These are phyloP conservation scores for Paracanthobrama guichenoti DNA, from an alignment of 2,113 vertebrate genomes.

Conservation along the genomic window DNA sequence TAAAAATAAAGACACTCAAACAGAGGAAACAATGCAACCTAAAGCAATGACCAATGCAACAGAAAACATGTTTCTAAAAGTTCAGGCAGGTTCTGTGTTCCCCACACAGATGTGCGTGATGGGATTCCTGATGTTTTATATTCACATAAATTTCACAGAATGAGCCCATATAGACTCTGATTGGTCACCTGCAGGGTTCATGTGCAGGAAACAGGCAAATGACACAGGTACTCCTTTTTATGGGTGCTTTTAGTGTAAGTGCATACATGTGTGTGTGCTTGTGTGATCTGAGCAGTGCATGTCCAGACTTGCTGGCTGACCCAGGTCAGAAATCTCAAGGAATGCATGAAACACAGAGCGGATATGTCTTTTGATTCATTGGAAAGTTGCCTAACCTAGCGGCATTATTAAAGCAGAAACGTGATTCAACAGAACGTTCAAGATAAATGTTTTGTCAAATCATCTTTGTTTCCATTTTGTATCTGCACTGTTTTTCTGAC, in stretches of 20 bases:
- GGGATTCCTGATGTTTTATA: not conserved
- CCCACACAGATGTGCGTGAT: not conserved
- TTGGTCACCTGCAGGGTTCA: not conserved
- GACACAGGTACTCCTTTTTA: slow-evolving; percentile 21
- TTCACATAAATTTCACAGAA: not conserved
- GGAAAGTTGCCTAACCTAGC: slow-evolving; percentile 1
- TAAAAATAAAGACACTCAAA: not conserved
- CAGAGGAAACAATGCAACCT: not conserved
- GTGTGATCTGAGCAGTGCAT: slow-evolving; percentile 29
- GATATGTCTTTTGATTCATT: slow-evolving; percentile 36
- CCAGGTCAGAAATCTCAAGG: slow-evolving; percentile 41
- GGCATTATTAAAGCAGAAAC: not conserved
- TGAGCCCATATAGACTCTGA: not conserved
- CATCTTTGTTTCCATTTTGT: not conserved
- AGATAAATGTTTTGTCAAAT: not conserved
- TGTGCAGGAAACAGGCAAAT: not conserved
- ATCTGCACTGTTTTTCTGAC: not conserved
- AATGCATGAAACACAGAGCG: slow-evolving; percentile 32
- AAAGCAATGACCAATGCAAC: not conserved
- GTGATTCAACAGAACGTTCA: slow-evolving; percentile 16
- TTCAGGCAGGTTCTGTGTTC: not conserved
- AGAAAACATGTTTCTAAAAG: not conserved
- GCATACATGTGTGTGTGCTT: not conserved
- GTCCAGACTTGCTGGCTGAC: slow-evolving; percentile 30
- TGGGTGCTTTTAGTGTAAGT: slow-evolving; percentile 36